A percentile compares a stretch with the other conserved stretches of the same genome.
phyloP scores from a whole-genome alignment of 53 echinoderm and acorn worm species.

The Henricia sp. region DNA sequence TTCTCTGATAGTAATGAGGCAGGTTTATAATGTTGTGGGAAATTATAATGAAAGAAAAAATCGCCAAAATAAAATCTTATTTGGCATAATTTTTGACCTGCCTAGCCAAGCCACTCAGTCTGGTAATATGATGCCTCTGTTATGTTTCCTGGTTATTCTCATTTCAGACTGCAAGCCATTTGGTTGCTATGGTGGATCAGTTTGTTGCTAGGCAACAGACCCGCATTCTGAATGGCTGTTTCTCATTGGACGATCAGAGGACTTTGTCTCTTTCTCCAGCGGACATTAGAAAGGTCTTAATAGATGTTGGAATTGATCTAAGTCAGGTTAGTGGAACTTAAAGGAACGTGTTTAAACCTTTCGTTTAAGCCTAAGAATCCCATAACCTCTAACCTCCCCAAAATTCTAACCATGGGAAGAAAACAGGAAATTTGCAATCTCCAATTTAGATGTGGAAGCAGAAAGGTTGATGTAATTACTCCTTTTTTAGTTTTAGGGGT shows the following conservation, averaged over 20 bases:
- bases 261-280: constrained; percentile 51
- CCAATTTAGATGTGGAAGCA: background rate
- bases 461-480: background rate
- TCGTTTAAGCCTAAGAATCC: background rate
- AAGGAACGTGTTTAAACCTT: background rate
- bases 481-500: background rate
- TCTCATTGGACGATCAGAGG: constrained; percentile 69
- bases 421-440: no score
- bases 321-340: constrained; percentile 62
- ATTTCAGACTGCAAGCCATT: constrained; percentile 69
- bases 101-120: no score
- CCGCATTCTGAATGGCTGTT: constrained; percentile 63
- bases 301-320: constrained; percentile 70
- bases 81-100: background rate
- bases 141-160: background rate
- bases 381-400: background rate
- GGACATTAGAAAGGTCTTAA: constrained; percentile 62
- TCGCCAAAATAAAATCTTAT: no score
- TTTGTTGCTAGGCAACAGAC: constrained; percentile 79
- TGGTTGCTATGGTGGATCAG: constrained; percentile 85
- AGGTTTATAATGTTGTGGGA: no score
- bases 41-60: no score
- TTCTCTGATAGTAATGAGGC: no score
- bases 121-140: background rate
- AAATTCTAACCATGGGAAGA: no score